These are phyloP conservation scores for Galerucella pusilla DNA, from an alignment of 2,888 invertebrate species.

Conservation along the genomic window DNA sequence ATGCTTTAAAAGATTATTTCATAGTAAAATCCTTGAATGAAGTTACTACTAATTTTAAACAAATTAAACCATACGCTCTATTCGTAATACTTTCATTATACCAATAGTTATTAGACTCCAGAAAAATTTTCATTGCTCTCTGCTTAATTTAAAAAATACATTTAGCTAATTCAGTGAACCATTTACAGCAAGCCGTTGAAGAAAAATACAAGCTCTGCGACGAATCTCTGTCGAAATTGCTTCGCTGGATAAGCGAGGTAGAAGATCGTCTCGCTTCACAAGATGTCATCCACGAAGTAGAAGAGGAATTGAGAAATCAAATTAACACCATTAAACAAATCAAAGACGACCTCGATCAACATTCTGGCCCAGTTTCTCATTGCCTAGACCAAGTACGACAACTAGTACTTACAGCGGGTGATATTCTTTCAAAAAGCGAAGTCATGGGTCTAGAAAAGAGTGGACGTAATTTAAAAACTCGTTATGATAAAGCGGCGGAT, in stretches of 20 bases:
- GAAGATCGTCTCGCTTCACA: slow-evolving; percentile 87
- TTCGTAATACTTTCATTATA: background rate
- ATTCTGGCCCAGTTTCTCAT: slow-evolving; percentile 84
- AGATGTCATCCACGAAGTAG: slow-evolving; percentile 86
- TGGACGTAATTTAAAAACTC: slow-evolving; percentile 83
- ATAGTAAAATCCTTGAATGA: no score
- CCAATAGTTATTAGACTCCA: background rate
- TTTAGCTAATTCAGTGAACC: background rate
- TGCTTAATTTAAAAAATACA: background rate
- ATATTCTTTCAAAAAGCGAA: slow-evolving; percentile 93
- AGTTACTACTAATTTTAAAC: no score
- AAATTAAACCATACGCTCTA: background rate
- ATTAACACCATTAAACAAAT: slow-evolving; percentile 91
- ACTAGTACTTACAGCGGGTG: slow-evolving; percentile 88
- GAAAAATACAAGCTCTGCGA: slow-evolving; percentile 94
- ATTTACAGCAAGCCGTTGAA: slow-evolving; percentile 90
- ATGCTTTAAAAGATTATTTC: no score
- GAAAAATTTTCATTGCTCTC: background rate
- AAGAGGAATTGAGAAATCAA: slow-evolving; percentile 88
- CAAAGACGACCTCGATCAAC: slow-evolving; percentile 89
- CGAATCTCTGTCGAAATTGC: slow-evolving; percentile 83
- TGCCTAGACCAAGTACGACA: slow-evolving; percentile 92
- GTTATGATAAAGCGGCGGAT: slow-evolving; percentile 85
- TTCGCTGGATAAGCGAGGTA: slow-evolving; percentile 88
- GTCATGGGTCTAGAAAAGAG: slow-evolving; percentile 88